A percentile compares a stretch with the other conserved stretches of the same genome.
Conservation (phyloP, 2,888 invertebrate species). For the Ypsolopha scabrella region DNA sequence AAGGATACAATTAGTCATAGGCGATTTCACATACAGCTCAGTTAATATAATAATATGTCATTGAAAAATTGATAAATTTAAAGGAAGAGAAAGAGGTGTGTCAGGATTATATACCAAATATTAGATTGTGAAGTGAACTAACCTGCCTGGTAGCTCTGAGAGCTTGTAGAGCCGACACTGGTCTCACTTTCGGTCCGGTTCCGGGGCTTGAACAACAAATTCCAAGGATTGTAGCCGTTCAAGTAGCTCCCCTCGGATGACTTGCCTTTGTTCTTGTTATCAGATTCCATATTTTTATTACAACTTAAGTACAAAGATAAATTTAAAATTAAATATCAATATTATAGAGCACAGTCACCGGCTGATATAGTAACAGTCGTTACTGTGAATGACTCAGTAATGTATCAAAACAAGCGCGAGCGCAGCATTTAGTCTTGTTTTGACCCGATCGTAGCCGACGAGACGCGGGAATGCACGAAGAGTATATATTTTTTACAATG, state of each 20-base stretch:
- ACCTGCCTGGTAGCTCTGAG: conserved; percentile 43
- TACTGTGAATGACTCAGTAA: background rate
- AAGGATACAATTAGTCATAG: no score
- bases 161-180: conserved; percentile 38
- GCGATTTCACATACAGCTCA: no score
- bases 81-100: no score
- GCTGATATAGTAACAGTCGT: background rate
- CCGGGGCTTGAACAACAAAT: conserved; percentile 49
- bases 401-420: conserved; percentile 2
- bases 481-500: no score
- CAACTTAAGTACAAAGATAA: background rate
- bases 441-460: conserved; percentile 46
- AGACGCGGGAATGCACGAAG: conserved; percentile 41
- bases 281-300: conserved; percentile 36
- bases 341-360: background rate
- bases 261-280: conserved; percentile 34
- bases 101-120: no score
- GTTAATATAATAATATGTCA: no score
- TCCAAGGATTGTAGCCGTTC: conserved; percentile 49
- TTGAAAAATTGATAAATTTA: no score
- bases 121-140: conserved; percentile 13
- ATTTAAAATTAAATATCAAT: background rate
- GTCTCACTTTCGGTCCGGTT: conserved; percentile 55
- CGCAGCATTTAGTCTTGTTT: conserved; percentile 34
- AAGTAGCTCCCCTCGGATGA: conserved; percentile 27